These are phyloP conservation scores for Xestia rhomboidea DNA, from an alignment of 2,888 invertebrate genomes.

Conservation along the genomic window DNA sequence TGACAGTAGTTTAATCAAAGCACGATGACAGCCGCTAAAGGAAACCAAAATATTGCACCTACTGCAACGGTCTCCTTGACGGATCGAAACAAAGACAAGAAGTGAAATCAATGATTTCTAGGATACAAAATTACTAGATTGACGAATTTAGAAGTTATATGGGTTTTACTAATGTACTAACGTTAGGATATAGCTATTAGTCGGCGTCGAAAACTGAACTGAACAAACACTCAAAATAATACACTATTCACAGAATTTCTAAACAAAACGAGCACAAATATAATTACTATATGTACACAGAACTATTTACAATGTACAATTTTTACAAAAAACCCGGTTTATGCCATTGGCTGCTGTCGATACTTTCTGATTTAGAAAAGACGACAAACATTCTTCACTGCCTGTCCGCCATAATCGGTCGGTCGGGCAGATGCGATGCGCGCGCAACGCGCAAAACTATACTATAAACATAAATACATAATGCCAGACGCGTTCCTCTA, in stretches of 20 bases:
- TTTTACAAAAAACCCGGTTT: slow-evolving; percentile 91
- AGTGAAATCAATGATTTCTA: slow-evolving; percentile 76
- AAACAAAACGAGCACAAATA: slow-evolving; percentile 92
- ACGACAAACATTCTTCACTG: slow-evolving; percentile 89
- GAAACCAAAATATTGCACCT: slow-evolving; percentile 90
- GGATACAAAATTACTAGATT: slow-evolving; percentile 68
- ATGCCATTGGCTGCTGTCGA: slow-evolving; percentile 93
- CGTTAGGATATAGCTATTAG: slow-evolving; percentile 84
- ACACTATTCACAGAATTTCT: slow-evolving; percentile 91
- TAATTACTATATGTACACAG: slow-evolving; percentile 94
- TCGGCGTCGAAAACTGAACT: slow-evolving; percentile 92
- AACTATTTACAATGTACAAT: slow-evolving; percentile 94
- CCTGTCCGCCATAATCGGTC: slow-evolving; percentile 90
- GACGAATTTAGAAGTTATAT: slow-evolving; percentile 76
- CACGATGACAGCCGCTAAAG: slow-evolving; percentile 88
- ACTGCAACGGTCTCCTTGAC: slow-evolving; percentile 89
- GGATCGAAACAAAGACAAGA: slow-evolving; percentile 90
- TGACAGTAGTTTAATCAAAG: slow-evolving; percentile 86
- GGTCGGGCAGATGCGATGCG: slow-evolving; percentile 89
- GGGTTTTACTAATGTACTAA: slow-evolving; percentile 86
- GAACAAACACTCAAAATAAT: slow-evolving; percentile 91
- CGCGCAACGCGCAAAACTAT: slow-evolving; percentile 90
- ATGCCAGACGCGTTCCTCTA: slow-evolving; percentile 63
- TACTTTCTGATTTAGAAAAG: slow-evolving; percentile 91
- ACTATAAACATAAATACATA: slow-evolving; percentile 87